Base-by-base conservation (phyloP, 2,797 vertebrate species). In the Rhinogobio ventralis region DNA sequence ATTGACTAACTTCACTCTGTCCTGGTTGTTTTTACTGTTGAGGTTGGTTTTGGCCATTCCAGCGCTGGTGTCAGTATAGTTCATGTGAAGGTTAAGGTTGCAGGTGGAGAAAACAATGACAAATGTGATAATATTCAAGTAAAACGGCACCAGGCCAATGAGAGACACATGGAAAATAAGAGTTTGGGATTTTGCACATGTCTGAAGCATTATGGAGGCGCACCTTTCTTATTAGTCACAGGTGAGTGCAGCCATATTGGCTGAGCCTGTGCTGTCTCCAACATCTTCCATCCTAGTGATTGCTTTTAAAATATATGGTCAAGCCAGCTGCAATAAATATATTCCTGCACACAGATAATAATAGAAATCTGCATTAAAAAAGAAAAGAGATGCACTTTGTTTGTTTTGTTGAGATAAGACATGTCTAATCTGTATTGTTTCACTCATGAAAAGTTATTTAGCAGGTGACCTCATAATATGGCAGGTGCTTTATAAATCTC, bases 401-500 rank as follows among this genome's bases (percentile, higher is more conserved):
- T 75, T n/a, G 7, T 57, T 60, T n/a, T 14, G 19, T 30, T 79
- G 28, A 74, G 36, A 19, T 23, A 25, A 79, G 10, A 3, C 17
- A 45, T 15, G 10, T 42, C 36, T 17, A 67, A 62, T 25, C 9
- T 0, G 2, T 49, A 33, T 66, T 23, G 77, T 25, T 66, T 36
- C 28, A 45, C 46, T 28, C 28, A 28, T 67, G 77, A 33, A 66
- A 66, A 51, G 6, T 17, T 67, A 49, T 64, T 33, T 79, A 64
- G 25, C 42, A 46, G 25, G 39, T 67, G 42, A 79, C 62, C 28
- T 67, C 62, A 67, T 79, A 79, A 67, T 14, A 67, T 33, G 42
- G 3, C 60, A 49, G 60, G 39, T 46, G 57, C n/a, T 62, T 60
- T 73, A 64, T 66, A 66, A 49, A 82, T 36, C 55, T 49, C 11